A percentile compares a stretch with the other conserved stretches of the same genome.
Conservation (phyloP, 2,797 vertebrate genomes). For the Hoplostethus atlanticus region DNA sequence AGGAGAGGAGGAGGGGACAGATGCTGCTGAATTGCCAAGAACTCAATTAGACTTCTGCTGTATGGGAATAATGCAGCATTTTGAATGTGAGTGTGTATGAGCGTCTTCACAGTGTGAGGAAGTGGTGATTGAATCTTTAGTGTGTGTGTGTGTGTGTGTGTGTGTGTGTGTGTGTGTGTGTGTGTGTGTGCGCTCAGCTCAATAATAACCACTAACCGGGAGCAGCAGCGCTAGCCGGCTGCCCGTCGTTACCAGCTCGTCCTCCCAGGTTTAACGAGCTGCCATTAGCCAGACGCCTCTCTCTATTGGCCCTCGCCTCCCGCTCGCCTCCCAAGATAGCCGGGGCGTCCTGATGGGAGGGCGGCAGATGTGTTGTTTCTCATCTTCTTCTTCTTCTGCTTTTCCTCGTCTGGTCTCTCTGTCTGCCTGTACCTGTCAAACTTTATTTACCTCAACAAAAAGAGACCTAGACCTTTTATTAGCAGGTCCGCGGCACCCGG, state of each 20-base stretch:
- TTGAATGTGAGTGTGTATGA: slow-evolving; percentile 1
- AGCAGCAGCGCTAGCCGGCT: neutral
- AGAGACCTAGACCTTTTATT: no score
- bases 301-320: neutral
- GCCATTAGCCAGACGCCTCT: slow-evolving; percentile 21
- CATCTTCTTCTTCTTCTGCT: slow-evolving; percentile 13
- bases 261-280: slow-evolving; percentile 56
- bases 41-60: slow-evolving; percentile 10
- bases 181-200: neutral
- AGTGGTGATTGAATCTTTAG: no score
- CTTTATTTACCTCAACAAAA: no score
- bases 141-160: neutral
- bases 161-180: slow-evolving; percentile 11
- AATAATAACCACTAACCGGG: neutral
- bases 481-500: no score
- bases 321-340: slow-evolving; percentile 8
- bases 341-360: slow-evolving; percentile 9
- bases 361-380: slow-evolving; percentile 20
- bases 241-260: slow-evolving; percentile 45
- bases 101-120: neutral
- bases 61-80: neutral
- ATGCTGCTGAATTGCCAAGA: slow-evolving; percentile 36
- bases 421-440: no score
- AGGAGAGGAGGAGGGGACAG: no score
- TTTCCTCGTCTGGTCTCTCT: no score